These are phyloP conservation scores for Malacoraja senta DNA, from an alignment of 2,797 vertebrate genomes.

Conservation along the genomic window DNA sequence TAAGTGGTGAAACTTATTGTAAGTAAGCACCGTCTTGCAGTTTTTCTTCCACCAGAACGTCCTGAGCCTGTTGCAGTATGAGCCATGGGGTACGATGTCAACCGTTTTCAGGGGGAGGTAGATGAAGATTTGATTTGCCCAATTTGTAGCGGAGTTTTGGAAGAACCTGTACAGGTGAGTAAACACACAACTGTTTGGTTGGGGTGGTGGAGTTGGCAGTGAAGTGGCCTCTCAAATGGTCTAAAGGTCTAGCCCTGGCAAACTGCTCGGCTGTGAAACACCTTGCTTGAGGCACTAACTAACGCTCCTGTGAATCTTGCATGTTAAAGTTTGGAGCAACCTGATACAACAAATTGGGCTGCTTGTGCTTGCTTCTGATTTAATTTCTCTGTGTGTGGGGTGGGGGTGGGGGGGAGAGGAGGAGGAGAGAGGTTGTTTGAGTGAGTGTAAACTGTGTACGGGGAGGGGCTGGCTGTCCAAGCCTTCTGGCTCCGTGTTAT, in stretches of 20 bases:
- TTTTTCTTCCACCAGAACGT: constrained; percentile 9
- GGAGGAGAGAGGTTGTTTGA: neutral
- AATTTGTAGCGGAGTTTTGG: constrained; percentile 94
- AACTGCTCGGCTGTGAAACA: neutral
- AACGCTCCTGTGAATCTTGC: neutral
- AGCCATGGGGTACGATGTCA: constrained; percentile 98
- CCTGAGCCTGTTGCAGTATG: constrained; percentile 64
- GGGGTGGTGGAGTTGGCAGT: neutral
- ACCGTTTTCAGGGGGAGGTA: constrained; percentile 94
- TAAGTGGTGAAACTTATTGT: neutral
- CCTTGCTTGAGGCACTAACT: neutral
- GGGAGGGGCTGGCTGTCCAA: neutral
- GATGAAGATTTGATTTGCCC: constrained; percentile 97
- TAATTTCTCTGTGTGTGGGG: neutral
- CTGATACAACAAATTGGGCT: neutral
- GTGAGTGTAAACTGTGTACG: neutral
- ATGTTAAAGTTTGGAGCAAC: neutral
- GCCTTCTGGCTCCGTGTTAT: neutral
- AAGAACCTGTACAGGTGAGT: constrained; percentile 91
- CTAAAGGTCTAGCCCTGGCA: neutral
- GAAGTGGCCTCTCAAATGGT: neutral
- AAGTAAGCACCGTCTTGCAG: neutral
- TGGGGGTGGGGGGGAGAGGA: too few relatives aligned
- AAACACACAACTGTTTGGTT: neutral
- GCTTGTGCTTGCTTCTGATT: neutral